phyloP scores from a whole-genome alignment of 2,113 vertebrate species.

The Oncorhynchus nerka region DNA sequence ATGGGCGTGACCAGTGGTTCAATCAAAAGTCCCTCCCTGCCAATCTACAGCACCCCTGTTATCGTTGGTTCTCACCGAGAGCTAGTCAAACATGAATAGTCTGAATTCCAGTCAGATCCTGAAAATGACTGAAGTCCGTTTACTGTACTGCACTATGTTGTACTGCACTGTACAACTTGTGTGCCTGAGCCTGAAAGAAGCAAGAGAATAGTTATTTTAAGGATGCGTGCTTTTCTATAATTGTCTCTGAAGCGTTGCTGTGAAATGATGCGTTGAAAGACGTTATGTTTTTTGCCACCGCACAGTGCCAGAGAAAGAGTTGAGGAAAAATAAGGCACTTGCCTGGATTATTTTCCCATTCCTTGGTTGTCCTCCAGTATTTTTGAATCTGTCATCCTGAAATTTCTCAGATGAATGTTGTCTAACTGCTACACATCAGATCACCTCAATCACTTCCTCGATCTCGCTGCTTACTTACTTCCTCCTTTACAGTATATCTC shows the following conservation, averaged over 20 bases:
- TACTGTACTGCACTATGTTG: no score
- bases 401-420: background rate
- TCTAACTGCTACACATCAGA: slow-evolving; percentile 1
- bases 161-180: no score
- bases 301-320: background rate
- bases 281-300: background rate
- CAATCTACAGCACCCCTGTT: no score
- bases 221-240: background rate
- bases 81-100: no score
- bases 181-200: background rate
- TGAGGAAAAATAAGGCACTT: slow-evolving; percentile 2
- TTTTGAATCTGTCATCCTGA: background rate
- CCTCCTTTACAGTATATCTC: slow-evolving; percentile 4
- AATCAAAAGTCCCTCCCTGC: no score
- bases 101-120: no score
- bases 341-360: slow-evolving; percentile 6
- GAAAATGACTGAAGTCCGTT: no score
- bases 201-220: background rate
- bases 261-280: background rate
- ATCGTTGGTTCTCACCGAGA: no score
- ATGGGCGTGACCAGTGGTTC: no score
- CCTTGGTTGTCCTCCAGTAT: background rate
- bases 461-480: slow-evolving; percentile 15
- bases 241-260: no score
- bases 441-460: slow-evolving; percentile 13